Percentiles rank a stretch among this genome's conserved stretches.
Conservation (phyloP, 2,888 invertebrate species). For the Chromoteleia sp. region DNA sequence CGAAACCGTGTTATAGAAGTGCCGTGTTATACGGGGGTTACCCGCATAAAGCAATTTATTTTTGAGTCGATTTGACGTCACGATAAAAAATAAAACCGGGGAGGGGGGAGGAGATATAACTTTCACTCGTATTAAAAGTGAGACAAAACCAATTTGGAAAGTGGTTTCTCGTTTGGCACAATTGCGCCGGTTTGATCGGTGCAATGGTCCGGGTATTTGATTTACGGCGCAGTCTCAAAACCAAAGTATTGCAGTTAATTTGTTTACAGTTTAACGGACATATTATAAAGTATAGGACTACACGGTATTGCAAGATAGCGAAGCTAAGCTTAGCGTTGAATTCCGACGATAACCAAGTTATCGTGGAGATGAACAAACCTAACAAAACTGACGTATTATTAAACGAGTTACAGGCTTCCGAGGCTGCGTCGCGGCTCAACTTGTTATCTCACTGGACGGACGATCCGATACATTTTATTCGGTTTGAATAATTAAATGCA, state of each 20-base stretch:
- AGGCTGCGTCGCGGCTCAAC: not conserved
- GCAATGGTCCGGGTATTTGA: slow-evolving; percentile 77
- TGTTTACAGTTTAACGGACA: slow-evolving; percentile 78
- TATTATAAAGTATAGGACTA: slow-evolving; percentile 67
- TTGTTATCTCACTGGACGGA: slow-evolving; percentile 22
- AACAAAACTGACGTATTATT: slow-evolving; percentile 56
- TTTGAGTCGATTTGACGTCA: no score
- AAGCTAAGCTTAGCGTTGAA: slow-evolving; percentile 18
- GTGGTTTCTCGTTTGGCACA: slow-evolving; percentile 54
- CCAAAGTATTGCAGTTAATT: slow-evolving; percentile 76
- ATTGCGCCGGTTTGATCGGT: slow-evolving; percentile 56
- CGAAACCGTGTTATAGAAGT: no score
- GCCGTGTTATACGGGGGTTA: no score
- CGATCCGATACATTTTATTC: slow-evolving; percentile 8
- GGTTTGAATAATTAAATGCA: slow-evolving; percentile 42
- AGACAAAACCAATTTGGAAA: slow-evolving; percentile 67
- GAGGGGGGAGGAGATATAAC: not conserved
- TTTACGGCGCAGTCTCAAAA: slow-evolving; percentile 74
- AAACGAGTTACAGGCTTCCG: slow-evolving; percentile 58
- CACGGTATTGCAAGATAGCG: slow-evolving; percentile 42
- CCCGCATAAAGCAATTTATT: no score
- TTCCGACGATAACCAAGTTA: slow-evolving; percentile 60
- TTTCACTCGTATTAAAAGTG: slow-evolving; percentile 7
- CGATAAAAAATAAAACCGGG: no score
- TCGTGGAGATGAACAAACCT: slow-evolving; percentile 51